Evolutionary conservation across 2,888 invertebrate species (phyloP).

Genomic region (Noctua janthe): DNA sequence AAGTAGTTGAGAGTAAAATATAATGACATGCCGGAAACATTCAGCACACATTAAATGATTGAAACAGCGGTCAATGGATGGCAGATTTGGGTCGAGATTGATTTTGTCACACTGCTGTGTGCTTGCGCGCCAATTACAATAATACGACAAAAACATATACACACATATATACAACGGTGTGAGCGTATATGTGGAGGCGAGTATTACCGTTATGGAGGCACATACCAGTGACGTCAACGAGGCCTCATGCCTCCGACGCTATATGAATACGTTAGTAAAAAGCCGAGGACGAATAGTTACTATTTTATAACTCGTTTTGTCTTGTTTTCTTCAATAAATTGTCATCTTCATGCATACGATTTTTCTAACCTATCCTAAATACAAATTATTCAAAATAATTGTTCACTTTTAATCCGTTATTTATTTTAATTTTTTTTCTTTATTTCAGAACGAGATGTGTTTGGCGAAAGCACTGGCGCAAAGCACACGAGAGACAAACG

Average conservation of each 20-base stretch:
- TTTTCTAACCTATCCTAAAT: background rate
- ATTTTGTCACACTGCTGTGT: constrained; percentile 82
- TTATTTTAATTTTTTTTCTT: constrained; percentile 63
- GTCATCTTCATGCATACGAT: constrained; percentile 9
- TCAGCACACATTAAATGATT: constrained; percentile 64
- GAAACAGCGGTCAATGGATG: constrained; percentile 65
- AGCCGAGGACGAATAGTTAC: constrained; percentile 79
- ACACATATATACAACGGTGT: constrained; percentile 59
- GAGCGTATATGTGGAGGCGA: constrained; percentile 85
- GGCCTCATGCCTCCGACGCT: constrained; percentile 86
- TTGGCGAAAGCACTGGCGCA: constrained; percentile 83
- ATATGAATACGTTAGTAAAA: constrained; percentile 86
- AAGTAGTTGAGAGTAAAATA: constrained; percentile 11
- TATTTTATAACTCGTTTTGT: constrained; percentile 68
- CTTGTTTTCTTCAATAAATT: constrained; percentile 37
- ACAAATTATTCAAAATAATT: constrained; percentile 1
- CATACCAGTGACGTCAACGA: constrained; percentile 90
- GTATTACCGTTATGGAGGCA: constrained; percentile 90
- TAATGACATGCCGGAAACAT: constrained; percentile 66
- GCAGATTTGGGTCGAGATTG: constrained; percentile 85
- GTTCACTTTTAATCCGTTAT: background rate
- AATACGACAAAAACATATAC: constrained; percentile 72
- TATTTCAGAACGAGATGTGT: constrained; percentile 89
- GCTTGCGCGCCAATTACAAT: constrained; percentile 82
- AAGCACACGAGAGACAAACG: constrained; percentile 80